phyloP scores from a whole-genome alignment of 2,113 vertebrate species.

The Arothron firmamentum region DNA sequence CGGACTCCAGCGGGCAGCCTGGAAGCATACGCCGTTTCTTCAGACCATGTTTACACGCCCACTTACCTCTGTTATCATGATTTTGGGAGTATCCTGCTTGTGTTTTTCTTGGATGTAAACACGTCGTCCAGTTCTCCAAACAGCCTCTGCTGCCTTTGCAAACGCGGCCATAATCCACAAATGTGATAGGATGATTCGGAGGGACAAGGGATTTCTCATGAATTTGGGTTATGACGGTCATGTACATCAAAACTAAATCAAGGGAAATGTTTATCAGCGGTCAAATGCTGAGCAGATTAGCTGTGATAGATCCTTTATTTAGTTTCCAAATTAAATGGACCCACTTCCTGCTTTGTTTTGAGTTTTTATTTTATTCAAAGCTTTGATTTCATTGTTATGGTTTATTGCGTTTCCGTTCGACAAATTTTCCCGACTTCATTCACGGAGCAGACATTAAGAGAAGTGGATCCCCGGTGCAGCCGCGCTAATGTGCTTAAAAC shows the following conservation, averaged over 20 bases:
- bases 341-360: too few species aligned
- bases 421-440: neutral
- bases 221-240: too few species aligned
- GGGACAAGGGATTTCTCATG: neutral
- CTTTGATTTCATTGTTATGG: neutral
- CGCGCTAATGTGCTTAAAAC: neutral
- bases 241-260: neutral
- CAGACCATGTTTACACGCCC: neutral
- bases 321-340: too few species aligned
- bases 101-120: neutral
- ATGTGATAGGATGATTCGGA: neutral
- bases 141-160: neutral
- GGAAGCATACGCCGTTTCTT: neutral
- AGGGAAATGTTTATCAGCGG: neutral
- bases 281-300: neutral
- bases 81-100: neutral
- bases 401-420: neutral
- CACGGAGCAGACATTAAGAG: neutral
- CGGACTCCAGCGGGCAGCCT: neutral
- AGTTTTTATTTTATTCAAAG: neutral
- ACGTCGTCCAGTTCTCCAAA: neutral
- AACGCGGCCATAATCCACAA: neutral
- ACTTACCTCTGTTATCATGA: neutral
- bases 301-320: neutral
- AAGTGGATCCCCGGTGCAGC: neutral